Evolutionary conservation across 2,113 vertebrate species (phyloP).

Genomic region (Neolamprologus modestus): DNA sequence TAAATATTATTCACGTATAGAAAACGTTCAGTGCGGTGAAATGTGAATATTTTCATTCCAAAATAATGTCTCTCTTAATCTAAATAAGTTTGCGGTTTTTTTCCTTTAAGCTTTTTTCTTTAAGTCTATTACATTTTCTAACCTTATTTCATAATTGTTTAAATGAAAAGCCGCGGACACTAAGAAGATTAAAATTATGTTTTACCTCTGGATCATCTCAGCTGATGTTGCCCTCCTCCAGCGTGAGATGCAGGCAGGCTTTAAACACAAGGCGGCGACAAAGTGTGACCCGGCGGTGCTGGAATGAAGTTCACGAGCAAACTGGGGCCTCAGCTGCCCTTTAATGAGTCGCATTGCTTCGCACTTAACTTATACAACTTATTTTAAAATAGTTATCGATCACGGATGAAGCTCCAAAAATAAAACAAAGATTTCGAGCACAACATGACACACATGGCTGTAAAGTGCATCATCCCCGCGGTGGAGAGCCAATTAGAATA

Average conservation of each 20-base stretch:
- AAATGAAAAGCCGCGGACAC: not conserved
- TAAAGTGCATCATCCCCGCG: not conserved
- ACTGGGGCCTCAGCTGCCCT: constrained; percentile 3
- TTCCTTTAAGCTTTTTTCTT: not conserved
- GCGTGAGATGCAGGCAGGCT: not conserved
- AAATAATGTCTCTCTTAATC: not conserved
- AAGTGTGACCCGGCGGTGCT: constrained; percentile 1
- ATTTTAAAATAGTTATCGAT: not conserved
- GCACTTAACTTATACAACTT: not conserved
- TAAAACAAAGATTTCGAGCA: not conserved
- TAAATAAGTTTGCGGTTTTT: rapidly evolving
- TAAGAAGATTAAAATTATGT: not conserved
- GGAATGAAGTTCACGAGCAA: not conserved
- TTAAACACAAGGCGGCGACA: constrained; percentile 71
- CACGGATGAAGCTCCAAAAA: not conserved
- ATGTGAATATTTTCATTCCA: not conserved
- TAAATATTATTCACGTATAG: not conserved
- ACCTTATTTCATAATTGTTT: not conserved
- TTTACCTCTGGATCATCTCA: not conserved
- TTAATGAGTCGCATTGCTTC: not conserved
- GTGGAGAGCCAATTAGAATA: not conserved
- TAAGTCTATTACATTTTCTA: not conserved
- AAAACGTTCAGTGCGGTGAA: not conserved
- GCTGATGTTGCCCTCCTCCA: not conserved
- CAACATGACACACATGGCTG: not conserved